Evolutionary conservation across 2,113 vertebrate species (phyloP).

Genomic region (Chaetura pelagica): DNA sequence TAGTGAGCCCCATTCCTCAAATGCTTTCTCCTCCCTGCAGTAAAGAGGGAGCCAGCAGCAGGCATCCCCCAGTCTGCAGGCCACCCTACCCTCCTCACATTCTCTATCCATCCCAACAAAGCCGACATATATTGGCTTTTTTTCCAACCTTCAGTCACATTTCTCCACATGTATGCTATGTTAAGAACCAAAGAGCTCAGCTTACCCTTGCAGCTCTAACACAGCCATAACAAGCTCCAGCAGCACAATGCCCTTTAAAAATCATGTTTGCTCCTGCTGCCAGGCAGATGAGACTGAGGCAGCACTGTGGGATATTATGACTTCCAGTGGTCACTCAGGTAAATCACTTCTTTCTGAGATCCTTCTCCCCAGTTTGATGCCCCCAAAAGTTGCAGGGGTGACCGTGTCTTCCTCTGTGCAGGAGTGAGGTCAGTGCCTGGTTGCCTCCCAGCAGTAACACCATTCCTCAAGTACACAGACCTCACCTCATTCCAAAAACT

Average conservation of each 20-base stretch:
- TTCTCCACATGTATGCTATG: background rate
- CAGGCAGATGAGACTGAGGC: background rate
- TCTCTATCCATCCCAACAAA: background rate
- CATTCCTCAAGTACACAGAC: accelerated
- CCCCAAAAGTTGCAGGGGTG: background rate
- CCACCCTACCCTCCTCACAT: background rate
- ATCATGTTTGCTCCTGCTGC: background rate
- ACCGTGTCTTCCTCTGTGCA: background rate
- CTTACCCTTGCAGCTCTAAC: background rate
- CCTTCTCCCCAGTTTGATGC: background rate
- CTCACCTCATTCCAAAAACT: background rate
- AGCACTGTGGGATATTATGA: background rate
- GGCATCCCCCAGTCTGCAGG: background rate
- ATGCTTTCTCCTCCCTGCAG: background rate
- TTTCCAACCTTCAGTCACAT: background rate
- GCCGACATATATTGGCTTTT: accelerated
- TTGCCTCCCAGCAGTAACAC: accelerated
- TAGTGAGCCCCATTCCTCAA: background rate
- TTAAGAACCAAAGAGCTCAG: background rate
- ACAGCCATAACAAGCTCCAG: background rate
- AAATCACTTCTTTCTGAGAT: background rate
- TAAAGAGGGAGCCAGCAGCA: accelerated
- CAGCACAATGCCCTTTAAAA: background rate
- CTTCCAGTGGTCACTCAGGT: background rate
- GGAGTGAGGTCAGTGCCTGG: background rate